phyloP scores from a whole-genome alignment of 2,888 invertebrate species.

The Eupithecia centaureata region DNA sequence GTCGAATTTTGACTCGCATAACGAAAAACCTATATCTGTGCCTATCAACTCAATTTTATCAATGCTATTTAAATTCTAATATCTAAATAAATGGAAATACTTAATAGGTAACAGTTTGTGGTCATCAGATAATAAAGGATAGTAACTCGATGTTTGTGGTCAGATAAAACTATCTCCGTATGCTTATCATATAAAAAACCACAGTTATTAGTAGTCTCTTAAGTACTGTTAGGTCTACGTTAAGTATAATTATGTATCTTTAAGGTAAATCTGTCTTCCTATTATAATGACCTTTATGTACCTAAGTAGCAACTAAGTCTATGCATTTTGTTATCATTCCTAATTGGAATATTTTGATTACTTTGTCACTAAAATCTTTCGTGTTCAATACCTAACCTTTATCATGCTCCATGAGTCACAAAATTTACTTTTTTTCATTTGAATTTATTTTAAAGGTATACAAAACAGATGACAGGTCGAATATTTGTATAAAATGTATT shows the following conservation, averaged over 20 bases:
- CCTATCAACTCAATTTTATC: neutral
- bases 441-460: too few species aligned
- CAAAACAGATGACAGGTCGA: too few species aligned
- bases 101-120: neutral
- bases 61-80: neutral
- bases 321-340: neutral
- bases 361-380: neutral
- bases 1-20: neutral
- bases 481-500: too few species aligned
- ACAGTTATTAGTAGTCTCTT: neutral
- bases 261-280: neutral
- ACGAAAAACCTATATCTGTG: neutral
- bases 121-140: too few species aligned
- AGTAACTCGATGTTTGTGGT: too few species aligned
- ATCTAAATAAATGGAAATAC: too few species aligned
- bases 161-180: neutral
- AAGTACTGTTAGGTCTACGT: neutral
- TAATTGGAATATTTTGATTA: neutral
- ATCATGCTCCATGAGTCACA: too few species aligned
- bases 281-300: neutral
- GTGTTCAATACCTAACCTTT: neutral
- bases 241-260: neutral
- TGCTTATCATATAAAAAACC: neutral
- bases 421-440: too few species aligned
- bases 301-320: neutral